These are phyloP conservation scores for Psittacula cyanocephala DNA, from an alignment of 2,113 vertebrate genomes.

Conservation along the genomic window DNA sequence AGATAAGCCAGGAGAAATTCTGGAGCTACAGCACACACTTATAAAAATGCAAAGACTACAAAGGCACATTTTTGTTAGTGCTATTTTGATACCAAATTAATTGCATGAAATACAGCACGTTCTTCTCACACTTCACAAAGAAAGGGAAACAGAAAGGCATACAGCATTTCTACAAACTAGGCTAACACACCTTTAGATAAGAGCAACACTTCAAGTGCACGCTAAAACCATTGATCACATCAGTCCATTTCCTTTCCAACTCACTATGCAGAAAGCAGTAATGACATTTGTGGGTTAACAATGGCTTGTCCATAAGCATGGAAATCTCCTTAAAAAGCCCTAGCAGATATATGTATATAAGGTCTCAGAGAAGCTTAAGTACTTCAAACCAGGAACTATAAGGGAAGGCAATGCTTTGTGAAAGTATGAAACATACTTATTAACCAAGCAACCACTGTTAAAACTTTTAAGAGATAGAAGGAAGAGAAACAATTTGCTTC, in stretches of 20 bases:
- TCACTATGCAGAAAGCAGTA: not conserved
- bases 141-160: not conserved
- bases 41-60: not conserved
- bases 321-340: not conserved
- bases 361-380: not conserved
- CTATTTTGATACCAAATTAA: not conserved
- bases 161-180: not conserved
- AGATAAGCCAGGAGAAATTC: not conserved
- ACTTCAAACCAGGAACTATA: not conserved
- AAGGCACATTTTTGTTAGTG: not conserved
- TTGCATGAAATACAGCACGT: not conserved
- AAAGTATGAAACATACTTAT: not conserved
- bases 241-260: not conserved
- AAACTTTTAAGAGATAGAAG: not conserved
- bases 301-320: not conserved
- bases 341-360: too few species aligned
- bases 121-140: not conserved
- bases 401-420: not conserved
- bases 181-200: not conserved
- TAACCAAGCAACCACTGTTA: not conserved
- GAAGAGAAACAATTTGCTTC: not conserved
- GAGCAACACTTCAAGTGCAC: slow-evolving; percentile 61
- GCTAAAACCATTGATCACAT: not conserved
- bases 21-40: not conserved
- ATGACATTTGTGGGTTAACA: not conserved